Percentiles rank a stretch among this genome's conserved stretches.
Evolutionary conservation across 2,113 vertebrate species (phyloP).

Genomic region (Oncorhynchus clarkii): DNA sequence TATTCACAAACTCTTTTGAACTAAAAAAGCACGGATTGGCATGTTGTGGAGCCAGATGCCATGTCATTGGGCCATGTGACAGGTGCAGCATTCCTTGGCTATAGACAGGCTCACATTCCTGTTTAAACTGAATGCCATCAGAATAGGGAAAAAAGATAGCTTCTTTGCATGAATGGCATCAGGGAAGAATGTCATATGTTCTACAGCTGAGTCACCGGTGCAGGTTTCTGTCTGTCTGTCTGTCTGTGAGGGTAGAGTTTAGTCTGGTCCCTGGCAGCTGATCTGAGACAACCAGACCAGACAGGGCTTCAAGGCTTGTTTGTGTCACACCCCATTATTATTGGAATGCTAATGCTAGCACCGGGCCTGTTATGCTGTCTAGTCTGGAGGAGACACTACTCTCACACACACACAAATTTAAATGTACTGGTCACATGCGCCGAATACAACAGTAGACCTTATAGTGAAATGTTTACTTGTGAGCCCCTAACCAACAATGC

Average conservation of each 20-base stretch:
- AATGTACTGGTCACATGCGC: too few species aligned
- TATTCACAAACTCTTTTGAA: too few species aligned
- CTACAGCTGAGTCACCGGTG: not conserved
- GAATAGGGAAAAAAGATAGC: not conserved
- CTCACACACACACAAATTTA: not conserved
- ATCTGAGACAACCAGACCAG: slow-evolving; percentile 1
- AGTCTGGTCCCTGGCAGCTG: not conserved
- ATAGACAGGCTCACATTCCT: not conserved
- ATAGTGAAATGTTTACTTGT: too few species aligned
- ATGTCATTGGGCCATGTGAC: not conserved
- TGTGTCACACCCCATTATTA: not conserved
- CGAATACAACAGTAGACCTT: too few species aligned
- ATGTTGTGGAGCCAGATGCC: not conserved
- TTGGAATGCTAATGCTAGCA: not conserved
- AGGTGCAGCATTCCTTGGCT: not conserved
- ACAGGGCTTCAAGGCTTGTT: not conserved
- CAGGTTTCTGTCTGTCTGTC: not conserved
- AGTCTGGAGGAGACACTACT: not conserved
- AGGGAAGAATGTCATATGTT: not conserved
- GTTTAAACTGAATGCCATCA: slow-evolving; percentile 12
- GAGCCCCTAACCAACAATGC: too few species aligned
- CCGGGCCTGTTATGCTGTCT: not conserved
- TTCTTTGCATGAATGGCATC: not conserved
- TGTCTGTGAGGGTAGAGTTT: not conserved
- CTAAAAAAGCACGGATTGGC: not conserved